These are phyloP conservation scores for Brassicogethes aeneus DNA, from an alignment of 2,888 invertebrate genomes.

Conservation along the genomic window DNA sequence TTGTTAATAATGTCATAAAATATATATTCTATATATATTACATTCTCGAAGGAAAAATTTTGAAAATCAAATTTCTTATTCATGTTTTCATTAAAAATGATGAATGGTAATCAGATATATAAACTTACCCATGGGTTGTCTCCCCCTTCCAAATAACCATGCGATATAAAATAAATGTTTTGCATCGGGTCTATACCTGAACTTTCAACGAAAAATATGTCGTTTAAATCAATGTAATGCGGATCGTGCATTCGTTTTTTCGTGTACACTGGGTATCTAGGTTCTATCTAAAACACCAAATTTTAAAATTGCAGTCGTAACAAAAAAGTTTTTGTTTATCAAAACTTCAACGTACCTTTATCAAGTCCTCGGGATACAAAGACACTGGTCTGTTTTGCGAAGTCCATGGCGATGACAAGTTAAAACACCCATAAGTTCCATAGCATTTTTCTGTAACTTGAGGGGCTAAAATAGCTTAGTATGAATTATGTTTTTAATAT, in stretches of 20 bases:
- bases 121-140: slow-evolving; percentile 65
- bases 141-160: slow-evolving; percentile 82
- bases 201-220: slow-evolving; percentile 51
- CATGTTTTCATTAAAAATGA: no score
- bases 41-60: no score
- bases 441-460: slow-evolving; percentile 61
- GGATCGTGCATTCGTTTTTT: slow-evolving; percentile 45
- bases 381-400: slow-evolving; percentile 71
- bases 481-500: no score
- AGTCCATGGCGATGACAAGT: slow-evolving; percentile 68
- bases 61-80: no score
- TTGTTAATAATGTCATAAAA: no score
- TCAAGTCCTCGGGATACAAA: slow-evolving; percentile 65
- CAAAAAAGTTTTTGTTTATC: no score
- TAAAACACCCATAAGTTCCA: slow-evolving; percentile 73
- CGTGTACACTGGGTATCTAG: slow-evolving; percentile 52
- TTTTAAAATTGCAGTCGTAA: slow-evolving; percentile 3
- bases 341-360: slow-evolving; percentile 43
- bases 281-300: slow-evolving; percentile 46
- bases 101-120: no score
- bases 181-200: slow-evolving; percentile 55
- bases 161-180: slow-evolving; percentile 68
- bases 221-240: slow-evolving; percentile 56
- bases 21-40: no score
- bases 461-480: no score